Evolutionary conservation across 2,113 vertebrate genomes (phyloP).

Genomic region (Desmodus rotundus): DNA sequence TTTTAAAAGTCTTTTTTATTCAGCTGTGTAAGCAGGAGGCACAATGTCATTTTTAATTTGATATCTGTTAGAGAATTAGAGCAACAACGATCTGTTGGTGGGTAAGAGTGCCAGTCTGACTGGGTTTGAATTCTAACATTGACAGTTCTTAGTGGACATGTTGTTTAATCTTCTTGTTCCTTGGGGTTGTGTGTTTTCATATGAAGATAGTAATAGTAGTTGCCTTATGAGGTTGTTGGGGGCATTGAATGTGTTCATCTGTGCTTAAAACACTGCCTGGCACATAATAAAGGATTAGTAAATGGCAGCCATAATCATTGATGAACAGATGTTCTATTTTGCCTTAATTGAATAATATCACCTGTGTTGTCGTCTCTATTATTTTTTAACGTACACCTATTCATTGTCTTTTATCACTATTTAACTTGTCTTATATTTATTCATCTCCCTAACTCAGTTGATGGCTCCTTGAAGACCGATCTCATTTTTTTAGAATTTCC

Average conservation of each 20-base stretch:
- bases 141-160: not conserved
- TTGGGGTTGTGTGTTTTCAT: not conserved
- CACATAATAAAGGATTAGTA: not conserved
- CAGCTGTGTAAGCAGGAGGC: not conserved
- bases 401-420: not conserved
- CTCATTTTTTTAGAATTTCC: not conserved
- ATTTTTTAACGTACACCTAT: not conserved
- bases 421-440: not conserved
- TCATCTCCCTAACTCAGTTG: not conserved
- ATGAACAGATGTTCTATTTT: not conserved
- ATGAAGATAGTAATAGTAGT: not conserved
- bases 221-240: not conserved
- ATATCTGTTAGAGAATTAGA: not conserved
- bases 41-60: not conserved
- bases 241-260: not conserved
- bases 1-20: not conserved
- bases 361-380: slow-evolving; percentile 3
- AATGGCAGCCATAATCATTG: not conserved
- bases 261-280: not conserved
- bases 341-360: not conserved
- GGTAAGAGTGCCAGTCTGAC: not conserved
- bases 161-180: not conserved
- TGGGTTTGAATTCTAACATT: not conserved
- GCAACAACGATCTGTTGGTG: not conserved
- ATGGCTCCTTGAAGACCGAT: not conserved